Evolutionary conservation across 2,113 vertebrate species (phyloP).

Genomic region (Lophura nycthemera): DNA sequence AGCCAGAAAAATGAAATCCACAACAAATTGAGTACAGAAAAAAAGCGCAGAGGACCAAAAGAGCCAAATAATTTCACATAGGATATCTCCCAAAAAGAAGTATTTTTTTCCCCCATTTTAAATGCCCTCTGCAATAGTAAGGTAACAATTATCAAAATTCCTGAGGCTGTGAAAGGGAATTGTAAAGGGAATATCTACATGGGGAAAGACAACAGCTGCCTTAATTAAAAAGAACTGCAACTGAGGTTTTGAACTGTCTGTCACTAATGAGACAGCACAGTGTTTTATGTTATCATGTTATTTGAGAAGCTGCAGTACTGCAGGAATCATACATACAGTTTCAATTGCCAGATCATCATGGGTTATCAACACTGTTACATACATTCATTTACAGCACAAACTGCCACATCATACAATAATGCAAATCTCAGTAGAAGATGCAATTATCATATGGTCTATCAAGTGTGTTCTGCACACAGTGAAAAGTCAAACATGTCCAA

Average conservation of each 20-base stretch:
- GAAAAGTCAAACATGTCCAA: neutral
- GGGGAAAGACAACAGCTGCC: neutral
- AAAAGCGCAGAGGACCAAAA: neutral
- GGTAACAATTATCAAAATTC: neutral
- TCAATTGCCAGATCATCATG: neutral
- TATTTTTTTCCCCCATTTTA: neutral
- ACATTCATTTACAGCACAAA: neutral
- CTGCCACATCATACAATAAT: neutral
- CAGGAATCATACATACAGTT: neutral
- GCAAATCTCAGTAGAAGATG: neutral
- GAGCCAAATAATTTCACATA: neutral
- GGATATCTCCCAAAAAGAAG: neutral
- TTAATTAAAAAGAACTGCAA: neutral
- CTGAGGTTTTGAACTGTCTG: neutral
- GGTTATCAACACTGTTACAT: neutral
- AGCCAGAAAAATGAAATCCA: constrained; percentile 57
- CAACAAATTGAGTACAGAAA: constrained; percentile 22
- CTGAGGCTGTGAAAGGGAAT: neutral
- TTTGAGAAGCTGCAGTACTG: neutral
- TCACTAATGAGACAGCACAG: neutral
- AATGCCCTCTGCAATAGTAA: neutral
- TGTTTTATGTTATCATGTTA: neutral
- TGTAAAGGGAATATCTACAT: neutral
- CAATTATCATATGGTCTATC: neutral
- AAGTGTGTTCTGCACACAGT: neutral